Evolutionary conservation across 2,888 invertebrate genomes (phyloP), one percentile per base, ranked within the genome.

Genomic region (Drosophila koepferae): DNA sequence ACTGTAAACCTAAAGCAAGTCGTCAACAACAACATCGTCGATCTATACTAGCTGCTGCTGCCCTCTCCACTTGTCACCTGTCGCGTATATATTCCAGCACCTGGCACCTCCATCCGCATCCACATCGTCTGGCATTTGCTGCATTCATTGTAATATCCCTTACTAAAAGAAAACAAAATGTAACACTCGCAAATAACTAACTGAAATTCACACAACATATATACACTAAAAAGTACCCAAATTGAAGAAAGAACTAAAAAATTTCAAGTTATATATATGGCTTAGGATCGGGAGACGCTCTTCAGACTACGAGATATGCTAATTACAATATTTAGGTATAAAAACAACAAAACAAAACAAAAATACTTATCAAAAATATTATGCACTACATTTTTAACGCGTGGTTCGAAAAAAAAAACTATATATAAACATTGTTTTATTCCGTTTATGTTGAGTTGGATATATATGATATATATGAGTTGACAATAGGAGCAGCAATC

Each of bases 341-440:
- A 58, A 43, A 56, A 56, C 14, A 56, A 44, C 31, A 82, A 8
- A 48, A n/a, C n/a, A n/a, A n/a, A 44, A 48, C 77, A 66, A 54
- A 67, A 67, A 74, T 86, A 80, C 81, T 86, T 84, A 86, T 84
- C 84, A 79, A 81, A 80, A 69, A 69, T 84, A 86, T 77, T 83
- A 86, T 79, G 82, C 84, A 85, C 84, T 83, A 86, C 74, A 79
- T 76, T 77, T 82, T 80, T 80, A 81, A 84, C 82, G 87, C 89
- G 76, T 89, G 81, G 86, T 81, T 89, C 61, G 62, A 72, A 34
- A 28, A 8, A 44, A 44, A 44, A 18, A 59, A 62, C 71, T 65
- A 58, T 46, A 61, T 46, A 75, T 63, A 54, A 55, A 40, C 68
- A 71, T 64, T 69, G 68, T 83, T 86, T 81, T 49, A 72, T 78